Base-by-base conservation (phyloP, 2,888 invertebrate species). In the Dolichopus griseipennis region DNA sequence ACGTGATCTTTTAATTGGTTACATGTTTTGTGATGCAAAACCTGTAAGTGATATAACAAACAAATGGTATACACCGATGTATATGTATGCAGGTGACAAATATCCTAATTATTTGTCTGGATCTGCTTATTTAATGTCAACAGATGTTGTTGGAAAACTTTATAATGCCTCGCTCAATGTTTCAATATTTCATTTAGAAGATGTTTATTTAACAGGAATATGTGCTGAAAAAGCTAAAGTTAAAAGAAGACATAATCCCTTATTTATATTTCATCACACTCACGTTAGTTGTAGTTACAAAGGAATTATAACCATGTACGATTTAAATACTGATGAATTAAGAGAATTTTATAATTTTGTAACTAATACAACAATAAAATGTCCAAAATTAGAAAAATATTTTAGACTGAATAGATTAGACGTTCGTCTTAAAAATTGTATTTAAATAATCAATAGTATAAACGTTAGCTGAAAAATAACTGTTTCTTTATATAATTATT, bases 41-140 rank as follows among this genome's bases (percentile, higher is more conserved):
- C 93, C 93, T 0, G 88, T 93, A 5, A 84, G 86, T 41, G 88
- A 92, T 76, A 83, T 86, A 0, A 86, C 82, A 67, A 90, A 88
- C 76, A 94, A 94, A 79, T 93, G 93, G 92, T 93, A 90, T 81
- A 88, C 89, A 70, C 92, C 93, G 1, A 86, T 86, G 43, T 92
- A 92, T 76, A 90, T 92, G 88, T 93, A 87, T 78, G 81, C 85
- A 1, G 88, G 85, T 0, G 83, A 85, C 64, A 84, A 85, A 65
- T 93, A 92, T 83, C 93, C 93, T 4, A 87, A 88, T 73, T 93
- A 93, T 79, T 79, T 93, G 67, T 92, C 92, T 0, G 93, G 93
- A 15, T 90, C 91, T 1, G 91, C 90, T 2, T 93, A 93, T 81
- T 84, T 88, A 5, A 85, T 93, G 84, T 89, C 91, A 1, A 78